Evolutionary conservation across 2,113 vertebrate species (phyloP).

Genomic region (Myrmophylax atrothorax): DNA sequence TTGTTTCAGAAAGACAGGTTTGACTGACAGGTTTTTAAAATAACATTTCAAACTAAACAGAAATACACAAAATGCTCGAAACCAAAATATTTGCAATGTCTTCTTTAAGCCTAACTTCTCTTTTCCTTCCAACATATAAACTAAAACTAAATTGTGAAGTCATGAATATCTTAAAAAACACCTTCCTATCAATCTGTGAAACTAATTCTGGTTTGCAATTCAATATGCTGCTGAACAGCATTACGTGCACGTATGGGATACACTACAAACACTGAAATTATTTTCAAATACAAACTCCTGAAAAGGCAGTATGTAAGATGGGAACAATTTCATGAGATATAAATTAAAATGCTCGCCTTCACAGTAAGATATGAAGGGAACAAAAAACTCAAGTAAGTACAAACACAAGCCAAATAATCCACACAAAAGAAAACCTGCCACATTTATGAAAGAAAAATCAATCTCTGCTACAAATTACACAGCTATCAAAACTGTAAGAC

Average conservation of each 20-base stretch:
- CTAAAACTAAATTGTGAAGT: background rate
- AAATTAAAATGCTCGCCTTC: background rate
- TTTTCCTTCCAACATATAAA: background rate
- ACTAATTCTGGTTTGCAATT: background rate
- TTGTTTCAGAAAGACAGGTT: background rate
- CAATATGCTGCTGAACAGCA: background rate
- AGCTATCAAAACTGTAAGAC: background rate
- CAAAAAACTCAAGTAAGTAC: background rate
- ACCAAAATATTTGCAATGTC: background rate
- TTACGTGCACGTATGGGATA: background rate
- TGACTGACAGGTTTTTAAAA: background rate
- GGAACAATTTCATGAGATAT: background rate
- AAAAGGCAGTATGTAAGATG: background rate
- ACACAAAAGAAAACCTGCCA: background rate
- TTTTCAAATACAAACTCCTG: background rate
- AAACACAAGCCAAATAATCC: constrained; percentile 2
- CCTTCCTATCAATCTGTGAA: background rate
- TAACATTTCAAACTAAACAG: background rate
- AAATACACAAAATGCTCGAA: background rate
- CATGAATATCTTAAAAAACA: background rate
- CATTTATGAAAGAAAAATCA: background rate
- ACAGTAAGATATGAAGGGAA: background rate
- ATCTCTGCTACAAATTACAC: background rate
- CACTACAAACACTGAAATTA: background rate
- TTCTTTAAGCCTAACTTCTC: background rate